Evolutionary conservation across 2,113 vertebrate species (phyloP), one percentile per base, ranked within the genome.

Genomic region (Dicrurus megarhynchus): DNA sequence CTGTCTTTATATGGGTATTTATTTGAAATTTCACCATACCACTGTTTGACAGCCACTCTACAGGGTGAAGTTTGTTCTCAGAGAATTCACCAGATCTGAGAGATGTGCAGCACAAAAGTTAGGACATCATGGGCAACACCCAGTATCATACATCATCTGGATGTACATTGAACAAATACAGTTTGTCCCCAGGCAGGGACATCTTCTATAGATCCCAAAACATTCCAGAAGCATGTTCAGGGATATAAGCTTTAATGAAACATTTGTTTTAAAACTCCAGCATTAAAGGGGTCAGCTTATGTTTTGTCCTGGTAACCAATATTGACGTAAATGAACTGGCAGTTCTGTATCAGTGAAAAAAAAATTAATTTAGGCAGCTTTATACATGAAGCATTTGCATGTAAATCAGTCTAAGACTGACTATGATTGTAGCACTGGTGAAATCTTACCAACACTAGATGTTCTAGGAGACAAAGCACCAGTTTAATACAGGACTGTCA

Each of bases 311-410:
- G 30, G 35, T 50, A 77, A 59, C 50, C 46, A 47, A 6, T 42
- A 65, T 0, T 32, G 20, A 23, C 0, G 1, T 4, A 73, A 49
- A 81, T 10, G 49, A 84, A 77, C 14, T 3, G 13, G 44, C 8
- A 84, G 37, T n/a, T 69, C 28, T 56, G 15, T 44, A 77, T 37
- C 42, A 84, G n/a, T 23, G 33, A 63, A 68, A 92, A 86, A 28
- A 65, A 65, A 87, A 68, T 3, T 6, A 35, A 61, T 14, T 61
- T 32, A 79, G 35, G 49, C 24, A 73, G 63, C 37, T 76, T 86
- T 68, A 75, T 22, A 39, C 6, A 68, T 5, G 49, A 70, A 57
- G 10, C 8, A 59, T 42, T 4, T 86, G 32, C 50, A 84, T 11
- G 8, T 26, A 41, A 23, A 24, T 60, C 50, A 80, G 44, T 16